phyloP scores from a whole-genome alignment of 1,140 invertebrate species.

The Protaetia brevitarsis region DNA sequence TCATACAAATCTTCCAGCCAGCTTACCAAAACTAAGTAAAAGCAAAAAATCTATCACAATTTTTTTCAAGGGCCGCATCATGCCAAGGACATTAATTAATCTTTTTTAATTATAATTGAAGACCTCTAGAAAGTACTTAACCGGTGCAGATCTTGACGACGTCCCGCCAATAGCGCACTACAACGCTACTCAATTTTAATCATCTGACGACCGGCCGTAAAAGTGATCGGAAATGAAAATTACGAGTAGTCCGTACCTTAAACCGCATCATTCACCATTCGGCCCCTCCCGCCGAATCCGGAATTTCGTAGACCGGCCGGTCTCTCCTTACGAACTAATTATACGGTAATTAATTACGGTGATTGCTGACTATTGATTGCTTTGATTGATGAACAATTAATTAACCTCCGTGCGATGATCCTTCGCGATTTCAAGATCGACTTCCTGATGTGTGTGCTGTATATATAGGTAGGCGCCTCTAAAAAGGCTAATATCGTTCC shows the following conservation, averaged over 20 bases:
- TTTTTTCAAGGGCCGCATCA: too few relatives aligned
- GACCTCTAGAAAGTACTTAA: too few relatives aligned
- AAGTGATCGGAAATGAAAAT: slow-evolving; percentile 30
- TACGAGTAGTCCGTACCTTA: slow-evolving; percentile 16
- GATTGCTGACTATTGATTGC: slow-evolving; percentile 20
- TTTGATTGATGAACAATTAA: slow-evolving; percentile 6
- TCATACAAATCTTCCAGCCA: too few relatives aligned
- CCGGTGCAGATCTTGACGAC: too few relatives aligned
- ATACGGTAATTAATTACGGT: slow-evolving; percentile 12
- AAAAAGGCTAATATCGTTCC: neutral
- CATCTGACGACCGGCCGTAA: neutral
- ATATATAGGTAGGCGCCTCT: slow-evolving; percentile 3
- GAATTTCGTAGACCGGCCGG: neutral
- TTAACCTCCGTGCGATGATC: neutral
- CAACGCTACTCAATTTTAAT: neutral
- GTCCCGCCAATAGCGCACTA: too few relatives aligned
- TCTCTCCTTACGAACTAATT: slow-evolving; percentile 21
- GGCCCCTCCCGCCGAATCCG: neutral
- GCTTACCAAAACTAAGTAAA: too few relatives aligned
- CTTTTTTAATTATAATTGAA: too few relatives aligned
- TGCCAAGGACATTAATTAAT: too few relatives aligned
- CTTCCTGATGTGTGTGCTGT: neutral
- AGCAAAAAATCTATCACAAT: too few relatives aligned
- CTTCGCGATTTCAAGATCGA: neutral
- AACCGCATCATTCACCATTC: neutral